Base-by-base conservation (phyloP, 2,113 vertebrate genomes). In the rabbit (Oryctolagus cuniculus) region DNA sequence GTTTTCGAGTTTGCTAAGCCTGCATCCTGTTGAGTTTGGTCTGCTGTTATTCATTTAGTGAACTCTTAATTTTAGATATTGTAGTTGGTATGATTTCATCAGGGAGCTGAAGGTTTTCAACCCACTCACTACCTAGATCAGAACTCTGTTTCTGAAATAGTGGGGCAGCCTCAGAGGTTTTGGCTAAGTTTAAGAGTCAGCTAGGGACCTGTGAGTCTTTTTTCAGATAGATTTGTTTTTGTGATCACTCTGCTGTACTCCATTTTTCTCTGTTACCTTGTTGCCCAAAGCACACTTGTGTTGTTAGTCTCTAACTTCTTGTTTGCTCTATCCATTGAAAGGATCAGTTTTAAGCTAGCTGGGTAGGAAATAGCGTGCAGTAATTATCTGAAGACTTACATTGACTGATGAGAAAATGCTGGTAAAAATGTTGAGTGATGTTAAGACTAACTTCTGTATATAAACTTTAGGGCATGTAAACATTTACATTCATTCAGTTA, bases 341-440 rank as follows among this genome's bases (percentile, higher is more conserved):
- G 29, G 27, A 74, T 81, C 91, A 72, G n/a, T 93, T 78, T 88
- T 51, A 86, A 91, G 49, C 69, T 93, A 78, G 12, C 73, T 17
- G 31, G 44, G 3, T 89, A 86, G 87, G 51, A 84, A 95, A 67
- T 92, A 36, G 1, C 10, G 12, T 78, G 89, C 38, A 49, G 27
- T 77, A 86, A 22, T 93, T 75, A 29, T 49, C 31, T 69, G 78
- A 95, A 86, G 25, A 81, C 19, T 36, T 75, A 89, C 89, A 83
- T 92, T 63, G 24, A 66, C 49, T 73, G 58, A 64, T 86, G 31
- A 82, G 61, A 38, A 95, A 74, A 75, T 84, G 11, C 27, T 75
- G 53, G 31, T 87, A 51, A 79, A 74, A 92, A 81, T 89, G 10
- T 25, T 87, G 66, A 22, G 34, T 74, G 19, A 27, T 91, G 91